Evolutionary conservation across 2,888 invertebrate genomes (phyloP), one percentile per base, ranked within the genome.

Genomic region (Autographa pulchrina): DNA sequence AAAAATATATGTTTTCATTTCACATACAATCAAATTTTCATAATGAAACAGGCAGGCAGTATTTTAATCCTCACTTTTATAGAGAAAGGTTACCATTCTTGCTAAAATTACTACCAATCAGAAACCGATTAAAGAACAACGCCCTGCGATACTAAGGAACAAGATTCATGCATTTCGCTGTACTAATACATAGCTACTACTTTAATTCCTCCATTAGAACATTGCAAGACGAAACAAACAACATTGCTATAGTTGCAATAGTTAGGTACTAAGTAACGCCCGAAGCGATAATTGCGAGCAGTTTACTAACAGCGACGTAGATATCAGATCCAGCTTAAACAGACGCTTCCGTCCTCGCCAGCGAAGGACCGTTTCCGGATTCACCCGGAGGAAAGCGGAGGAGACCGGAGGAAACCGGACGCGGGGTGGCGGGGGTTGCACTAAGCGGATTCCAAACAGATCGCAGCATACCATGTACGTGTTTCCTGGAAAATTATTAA

Each of bases 321-420:
- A 69, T 89, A 91, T 90, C 90, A 85, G 88, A 85, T 83, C 80
- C 88, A 86, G 88, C 88, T 89, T 88, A 88, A 89, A 87, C 89
- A 85, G 89, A 85, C 83, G 88, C 83, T 91, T 91, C 92, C 92
- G 89, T 84, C 85, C 85, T 74, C 77, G 82, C 83, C 84, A 75
- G 85, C 86, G 85, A 85, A 90, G 90, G 87, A 88, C 88, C 86
- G 89, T 89, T 91, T 92, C 43, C 43, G 43, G 43, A 43, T 43
- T 43, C 43, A 43, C 43, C 43, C 43, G 48, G 48, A 48, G 48
- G 48, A 48, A n/a, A n/a, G n/a, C 48, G 48, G n/a, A 48, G 48
- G 48, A 48, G n/a, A n/a, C n/a, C 48, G 48, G 48, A 48, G 48
- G 91, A 91, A 83, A 77, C 87, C 87, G 88, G 90, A 88, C 84